Conservation (phyloP, 2,888 invertebrate species). For the Cartodere bifasciata region DNA sequence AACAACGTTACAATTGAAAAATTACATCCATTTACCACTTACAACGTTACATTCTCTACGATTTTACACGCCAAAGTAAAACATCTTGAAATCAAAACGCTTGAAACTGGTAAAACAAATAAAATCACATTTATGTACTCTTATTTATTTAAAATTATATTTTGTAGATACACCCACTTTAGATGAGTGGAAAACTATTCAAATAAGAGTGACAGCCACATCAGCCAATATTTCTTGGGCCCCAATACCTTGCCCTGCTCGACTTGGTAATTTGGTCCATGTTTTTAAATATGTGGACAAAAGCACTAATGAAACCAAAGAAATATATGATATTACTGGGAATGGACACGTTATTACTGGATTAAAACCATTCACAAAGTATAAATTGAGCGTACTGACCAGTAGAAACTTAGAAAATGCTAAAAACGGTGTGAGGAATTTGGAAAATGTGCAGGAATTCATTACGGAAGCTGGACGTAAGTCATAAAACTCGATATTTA, state of each 20-base stretch:
- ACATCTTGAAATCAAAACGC: conserved; percentile 19
- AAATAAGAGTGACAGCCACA: conserved; percentile 19
- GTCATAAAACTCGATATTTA: conserved; percentile 7
- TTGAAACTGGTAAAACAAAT: conserved; percentile 23
- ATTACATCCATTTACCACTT: conserved; percentile 27
- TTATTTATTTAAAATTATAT: conserved; percentile 4
- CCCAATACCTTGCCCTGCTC: conserved; percentile 20
- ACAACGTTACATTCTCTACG: conserved; percentile 26
- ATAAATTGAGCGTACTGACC: conserved; percentile 23
- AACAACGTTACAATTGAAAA: conserved; percentile 22
- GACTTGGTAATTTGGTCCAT: conserved; percentile 24
- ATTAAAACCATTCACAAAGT: conserved; percentile 23
- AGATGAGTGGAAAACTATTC: conserved; percentile 24
- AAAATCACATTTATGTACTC: not conserved
- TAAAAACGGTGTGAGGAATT: conserved; percentile 14
- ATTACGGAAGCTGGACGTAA: conserved; percentile 27
- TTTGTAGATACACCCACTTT: conserved; percentile 22
- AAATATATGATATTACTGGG: conserved; percentile 17
- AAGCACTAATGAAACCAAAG: conserved; percentile 15
- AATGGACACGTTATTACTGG: conserved; percentile 20
- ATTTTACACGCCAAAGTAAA: conserved; percentile 23
- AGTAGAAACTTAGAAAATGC: conserved; percentile 20
- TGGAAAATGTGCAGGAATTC: conserved; percentile 19
- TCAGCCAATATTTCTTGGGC: conserved; percentile 25
- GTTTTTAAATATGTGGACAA: conserved; percentile 18